Evolutionary conservation across 1,140 invertebrate genomes (phyloP), one percentile per base, ranked within the genome.

Genomic region (Bombus affinis): DNA sequence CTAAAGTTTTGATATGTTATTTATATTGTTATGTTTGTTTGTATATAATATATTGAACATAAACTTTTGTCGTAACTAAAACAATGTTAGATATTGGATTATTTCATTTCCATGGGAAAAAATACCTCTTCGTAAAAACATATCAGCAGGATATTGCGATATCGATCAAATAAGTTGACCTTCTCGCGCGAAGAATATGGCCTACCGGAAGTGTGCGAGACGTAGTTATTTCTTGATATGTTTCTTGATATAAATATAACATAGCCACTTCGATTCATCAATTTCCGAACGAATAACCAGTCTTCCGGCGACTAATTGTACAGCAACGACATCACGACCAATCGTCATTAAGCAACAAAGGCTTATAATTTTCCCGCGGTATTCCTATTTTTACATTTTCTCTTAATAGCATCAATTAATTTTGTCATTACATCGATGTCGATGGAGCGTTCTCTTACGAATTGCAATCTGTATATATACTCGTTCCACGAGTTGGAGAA

Each of bases 321-420:
- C 81, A 74, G 86, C 79, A 86, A 77, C 88, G 80, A 73, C 68
- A 84, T 88, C 86, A 72, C 81, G 65, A 37, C 32, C 72, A 81
- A 93, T 93, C 83, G 85, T 94, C 90, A 92, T 93, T 94, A 94
- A 73, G 81, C 82, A 89, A 91, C 86, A 68, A 83, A 88, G 71
- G 68, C 90, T 89, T 92, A 71, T 92, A 94, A 94, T 94, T 93
- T 92, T 70, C 70, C 89, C 74, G 90, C 75, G 81, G 79, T 86
- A 85, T 74, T 77, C 75, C 87, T 62, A 88, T 86, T 88, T 90
- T 88, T 89, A 81, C 65, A 53, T 53, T 74, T 39, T 18, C 79
- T 44, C 89, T 86, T 89, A 91, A 94, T 95, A 84, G 90, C 91
- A 90, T 89, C 92, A 91, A 95, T 94, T 93, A 91, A 93, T 94